Conservation (phyloP, 2,888 invertebrate species). For the Oligia fasciuncula region DNA sequence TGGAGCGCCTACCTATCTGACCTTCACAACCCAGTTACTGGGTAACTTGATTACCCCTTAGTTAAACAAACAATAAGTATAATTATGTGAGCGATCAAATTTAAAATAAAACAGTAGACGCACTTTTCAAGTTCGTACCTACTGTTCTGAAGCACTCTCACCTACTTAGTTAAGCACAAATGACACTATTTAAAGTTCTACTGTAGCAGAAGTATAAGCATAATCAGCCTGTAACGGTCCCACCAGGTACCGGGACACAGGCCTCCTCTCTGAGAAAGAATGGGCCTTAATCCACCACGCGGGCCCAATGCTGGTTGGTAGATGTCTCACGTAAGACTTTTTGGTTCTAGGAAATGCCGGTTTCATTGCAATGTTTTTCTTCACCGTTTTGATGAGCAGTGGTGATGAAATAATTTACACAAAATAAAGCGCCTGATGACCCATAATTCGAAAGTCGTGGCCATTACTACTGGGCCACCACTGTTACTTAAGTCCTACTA, state of each 20-base stretch:
- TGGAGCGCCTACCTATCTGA: not conserved
- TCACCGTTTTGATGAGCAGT: no score
- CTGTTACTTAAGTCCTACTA: not conserved
- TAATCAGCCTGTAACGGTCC: no score
- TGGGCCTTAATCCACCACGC: no score
- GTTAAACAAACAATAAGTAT: not conserved
- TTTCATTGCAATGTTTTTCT: not conserved
- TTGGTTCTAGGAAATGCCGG: not conserved
- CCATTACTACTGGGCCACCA: not conserved
- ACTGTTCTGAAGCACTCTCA: not conserved
- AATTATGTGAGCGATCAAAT: not conserved
- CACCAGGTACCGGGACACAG: no score
- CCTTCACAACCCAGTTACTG: not conserved
- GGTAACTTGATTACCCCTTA: not conserved
- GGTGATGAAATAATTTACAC: not conserved
- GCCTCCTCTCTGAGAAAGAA: no score
- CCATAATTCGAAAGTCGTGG: not conserved
- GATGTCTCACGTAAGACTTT: no score
- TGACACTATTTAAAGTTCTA: not conserved
- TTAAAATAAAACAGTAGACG: not conserved
- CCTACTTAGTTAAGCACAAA: not conserved
- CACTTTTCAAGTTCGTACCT: not conserved
- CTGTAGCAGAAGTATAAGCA: no score
- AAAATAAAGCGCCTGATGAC: not conserved
- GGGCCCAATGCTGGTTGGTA: no score